Percentiles rank a stretch among this genome's conserved stretches.
Evolutionary conservation across 2,797 vertebrate species (phyloP).

Genomic region (Peromyscus nudipes): DNA sequence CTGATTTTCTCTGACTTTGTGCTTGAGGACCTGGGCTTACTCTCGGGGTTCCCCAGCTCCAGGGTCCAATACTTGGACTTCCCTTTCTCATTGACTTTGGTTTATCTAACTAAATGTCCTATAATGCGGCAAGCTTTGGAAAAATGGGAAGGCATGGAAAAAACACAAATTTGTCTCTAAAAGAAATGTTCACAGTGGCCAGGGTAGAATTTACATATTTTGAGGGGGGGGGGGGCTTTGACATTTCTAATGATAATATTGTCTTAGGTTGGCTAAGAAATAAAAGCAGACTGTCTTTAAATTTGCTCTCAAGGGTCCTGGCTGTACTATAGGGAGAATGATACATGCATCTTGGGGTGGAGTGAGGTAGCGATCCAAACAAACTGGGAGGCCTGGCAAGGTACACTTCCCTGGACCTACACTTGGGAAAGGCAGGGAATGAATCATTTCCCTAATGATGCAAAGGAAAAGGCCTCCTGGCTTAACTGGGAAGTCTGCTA

Average conservation of each 20-base stretch:
- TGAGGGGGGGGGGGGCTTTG: slow-evolving; percentile 24
- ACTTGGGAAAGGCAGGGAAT: neutral
- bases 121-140: neutral
- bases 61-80: neutral
- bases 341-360: neutral
- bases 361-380: neutral
- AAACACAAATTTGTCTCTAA: slow-evolving; percentile 23
- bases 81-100: neutral
- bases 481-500: slow-evolving; percentile 34
- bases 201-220: slow-evolving; percentile 64
- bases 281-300: slow-evolving; percentile 32
- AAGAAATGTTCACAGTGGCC: slow-evolving; percentile 38
- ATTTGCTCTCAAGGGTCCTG: neutral
- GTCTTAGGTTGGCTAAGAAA: slow-evolving; percentile 66
- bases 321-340: slow-evolving; percentile 39
- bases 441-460: slow-evolving; percentile 24
- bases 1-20: slow-evolving; percentile 10
- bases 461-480: slow-evolving; percentile 32
- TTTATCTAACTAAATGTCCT: slow-evolving; percentile 29
- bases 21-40: neutral
- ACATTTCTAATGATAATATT: slow-evolving; percentile 50
- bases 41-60: neutral
- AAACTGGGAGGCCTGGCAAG: neutral
- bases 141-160: slow-evolving; percentile 17
- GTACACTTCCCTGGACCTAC: neutral